A percentile compares a stretch with the other conserved stretches of the same genome.
Evolutionary conservation across 2,888 invertebrate genomes (phyloP).

Genomic region (Nomada fucata): DNA sequence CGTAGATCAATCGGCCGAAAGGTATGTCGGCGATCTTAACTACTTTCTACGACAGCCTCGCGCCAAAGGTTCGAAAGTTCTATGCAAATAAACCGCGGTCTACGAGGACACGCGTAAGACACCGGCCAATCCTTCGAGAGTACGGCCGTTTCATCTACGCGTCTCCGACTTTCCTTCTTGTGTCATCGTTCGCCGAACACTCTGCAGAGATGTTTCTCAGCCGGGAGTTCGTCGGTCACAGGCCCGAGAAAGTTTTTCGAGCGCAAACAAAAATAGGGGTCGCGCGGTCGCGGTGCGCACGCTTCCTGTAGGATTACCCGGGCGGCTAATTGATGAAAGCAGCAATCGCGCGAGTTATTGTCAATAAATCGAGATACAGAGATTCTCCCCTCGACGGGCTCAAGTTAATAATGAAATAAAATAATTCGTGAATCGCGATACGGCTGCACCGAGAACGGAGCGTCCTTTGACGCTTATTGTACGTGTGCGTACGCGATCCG

Average conservation of each 20-base stretch:
- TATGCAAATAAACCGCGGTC: constrained; percentile 60
- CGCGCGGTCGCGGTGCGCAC: constrained; percentile 5
- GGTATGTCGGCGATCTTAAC: constrained; percentile 32
- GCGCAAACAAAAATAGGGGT: constrained; percentile 35
- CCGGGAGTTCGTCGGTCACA: background rate
- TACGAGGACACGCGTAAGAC: constrained; percentile 29
- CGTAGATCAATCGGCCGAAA: constrained; percentile 20
- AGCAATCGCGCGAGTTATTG: too few species aligned
- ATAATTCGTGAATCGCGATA: too few species aligned
- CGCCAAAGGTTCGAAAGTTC: constrained; percentile 65
- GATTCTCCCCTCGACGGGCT: too few species aligned
- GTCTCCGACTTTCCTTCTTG: constrained; percentile 55
- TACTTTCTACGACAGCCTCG: constrained; percentile 54
- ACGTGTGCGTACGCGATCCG: too few species aligned
- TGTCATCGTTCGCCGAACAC: constrained; percentile 27
- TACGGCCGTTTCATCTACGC: constrained; percentile 39
- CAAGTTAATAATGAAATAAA: too few species aligned
- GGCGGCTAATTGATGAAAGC: background rate
- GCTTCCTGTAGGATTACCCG: background rate
- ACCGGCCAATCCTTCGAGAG: constrained; percentile 38
- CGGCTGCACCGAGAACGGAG: too few species aligned
- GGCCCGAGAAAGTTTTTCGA: constrained; percentile 55
- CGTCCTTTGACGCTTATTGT: too few species aligned
- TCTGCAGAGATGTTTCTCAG: constrained; percentile 6
- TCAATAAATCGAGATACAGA: too few species aligned